Evolutionary conservation across 2,888 invertebrate genomes (phyloP).

Genomic region (Macaria notata): DNA sequence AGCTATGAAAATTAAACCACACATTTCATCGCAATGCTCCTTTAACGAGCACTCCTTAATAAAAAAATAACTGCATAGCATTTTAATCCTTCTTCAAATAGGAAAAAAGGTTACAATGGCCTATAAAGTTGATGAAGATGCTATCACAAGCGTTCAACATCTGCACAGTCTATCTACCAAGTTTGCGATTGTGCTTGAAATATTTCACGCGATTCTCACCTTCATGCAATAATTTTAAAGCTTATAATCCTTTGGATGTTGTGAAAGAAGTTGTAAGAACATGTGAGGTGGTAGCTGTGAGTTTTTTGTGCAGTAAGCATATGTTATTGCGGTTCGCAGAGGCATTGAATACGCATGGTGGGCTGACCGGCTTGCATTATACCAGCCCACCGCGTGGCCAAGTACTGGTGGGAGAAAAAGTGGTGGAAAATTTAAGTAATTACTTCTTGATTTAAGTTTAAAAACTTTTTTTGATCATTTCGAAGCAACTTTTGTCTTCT

Average conservation of each 20-base stretch:
- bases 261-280: constrained; percentile 8
- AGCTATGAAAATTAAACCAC: constrained; percentile 11
- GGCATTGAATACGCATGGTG: constrained; percentile 66
- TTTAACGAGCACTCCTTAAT: constrained; percentile 28
- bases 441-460: too few species aligned
- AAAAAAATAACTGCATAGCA: constrained; percentile 20
- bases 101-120: constrained; percentile 30
- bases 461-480: too few species aligned
- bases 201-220: constrained; percentile 10
- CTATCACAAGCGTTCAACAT: constrained; percentile 24
- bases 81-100: constrained; percentile 28
- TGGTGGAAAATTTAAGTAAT: background rate
- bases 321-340: constrained; percentile 53
- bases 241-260: constrained; percentile 9
- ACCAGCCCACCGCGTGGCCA: constrained; percentile 54
- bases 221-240: constrained; percentile 1
- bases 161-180: constrained; percentile 5
- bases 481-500: too few species aligned
- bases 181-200: background rate
- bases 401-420: constrained; percentile 42
- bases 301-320: constrained; percentile 49
- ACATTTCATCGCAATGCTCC: constrained; percentile 24
- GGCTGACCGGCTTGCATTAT: constrained; percentile 53
- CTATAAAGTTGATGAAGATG: constrained; percentile 33
- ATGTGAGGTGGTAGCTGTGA: constrained; percentile 39